Percentiles rank a stretch among this genome's conserved stretches.
phyloP scores from a whole-genome alignment of 2,113 vertebrate genomes.

The Petaurus breviceps region DNA sequence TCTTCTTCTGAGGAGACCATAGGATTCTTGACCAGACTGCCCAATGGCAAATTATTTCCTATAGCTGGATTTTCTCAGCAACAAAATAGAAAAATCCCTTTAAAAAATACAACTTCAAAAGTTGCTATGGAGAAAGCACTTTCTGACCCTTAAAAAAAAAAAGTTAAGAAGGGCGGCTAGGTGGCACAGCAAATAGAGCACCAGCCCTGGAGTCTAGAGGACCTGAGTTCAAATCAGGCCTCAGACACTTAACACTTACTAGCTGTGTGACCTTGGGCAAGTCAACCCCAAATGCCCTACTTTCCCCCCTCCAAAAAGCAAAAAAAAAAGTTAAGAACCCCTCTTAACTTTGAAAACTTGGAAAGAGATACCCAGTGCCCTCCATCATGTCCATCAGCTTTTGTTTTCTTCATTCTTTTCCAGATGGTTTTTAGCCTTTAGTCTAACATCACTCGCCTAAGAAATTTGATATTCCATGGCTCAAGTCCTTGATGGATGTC shows the following conservation, averaged over 20 bases:
- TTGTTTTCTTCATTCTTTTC: not conserved
- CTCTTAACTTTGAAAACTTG: not conserved
- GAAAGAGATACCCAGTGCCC: not conserved
- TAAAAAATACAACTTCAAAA: not conserved
- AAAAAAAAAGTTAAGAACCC: not conserved
- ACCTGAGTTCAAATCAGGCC: too few relatives aligned
- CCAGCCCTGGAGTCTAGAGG: too few relatives aligned
- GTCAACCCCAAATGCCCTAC: too few relatives aligned
- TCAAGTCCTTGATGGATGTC: not conserved
- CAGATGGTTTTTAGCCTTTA: not conserved
- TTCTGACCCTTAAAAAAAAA: not conserved
- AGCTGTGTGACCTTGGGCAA: too few relatives aligned
- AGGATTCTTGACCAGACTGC: not conserved
- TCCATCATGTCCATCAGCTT: not conserved
- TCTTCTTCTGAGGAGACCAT: not conserved
- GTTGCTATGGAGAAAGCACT: not conserved
- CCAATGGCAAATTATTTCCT: not conserved
- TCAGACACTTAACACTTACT: too few relatives aligned
- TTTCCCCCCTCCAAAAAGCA: too few relatives aligned
- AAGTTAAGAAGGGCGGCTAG: too few relatives aligned
- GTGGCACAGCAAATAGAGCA: too few relatives aligned
- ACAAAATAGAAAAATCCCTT: not conserved
- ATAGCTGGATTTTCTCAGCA: not conserved
- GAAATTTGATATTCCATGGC: not conserved
- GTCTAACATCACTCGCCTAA: not conserved